Conservation (phyloP, 2,888 invertebrate genomes). For the Cataglyphis altisquamis region DNA sequence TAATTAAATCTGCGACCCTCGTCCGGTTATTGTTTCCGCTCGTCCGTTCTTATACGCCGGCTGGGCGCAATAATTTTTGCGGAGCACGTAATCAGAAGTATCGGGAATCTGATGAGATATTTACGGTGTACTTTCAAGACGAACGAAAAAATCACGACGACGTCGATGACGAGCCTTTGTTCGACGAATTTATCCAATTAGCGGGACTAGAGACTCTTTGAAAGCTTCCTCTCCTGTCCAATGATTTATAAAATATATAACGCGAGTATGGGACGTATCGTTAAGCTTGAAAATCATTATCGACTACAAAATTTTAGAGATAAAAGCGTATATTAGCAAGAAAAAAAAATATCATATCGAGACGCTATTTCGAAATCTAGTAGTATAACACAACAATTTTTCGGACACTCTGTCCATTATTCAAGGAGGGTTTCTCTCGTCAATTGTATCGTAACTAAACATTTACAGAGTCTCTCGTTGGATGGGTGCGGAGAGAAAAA, state of each 20-base stretch:
- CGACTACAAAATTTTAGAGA: neutral
- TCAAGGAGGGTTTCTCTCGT: constrained; percentile 4
- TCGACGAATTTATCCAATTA: constrained; percentile 22
- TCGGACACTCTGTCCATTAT: neutral
- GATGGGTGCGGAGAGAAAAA: constrained; percentile 57
- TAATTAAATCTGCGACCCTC: constrained; percentile 65
- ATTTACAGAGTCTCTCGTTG: constrained; percentile 54
- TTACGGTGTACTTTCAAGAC: constrained; percentile 15
- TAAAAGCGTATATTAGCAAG: neutral
- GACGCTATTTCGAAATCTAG: neutral
- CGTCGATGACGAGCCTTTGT: constrained; percentile 19
- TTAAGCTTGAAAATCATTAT: constrained; percentile 1
- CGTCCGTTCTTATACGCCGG: constrained; percentile 37
- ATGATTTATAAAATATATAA: neutral
- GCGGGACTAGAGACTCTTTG: neutral
- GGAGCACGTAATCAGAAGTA: constrained; percentile 59
- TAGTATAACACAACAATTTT: constrained; percentile 16
- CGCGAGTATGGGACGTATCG: neutral
- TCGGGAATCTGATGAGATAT: constrained; percentile 44
- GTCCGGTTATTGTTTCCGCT: constrained; percentile 64
- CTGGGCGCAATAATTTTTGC: constrained; percentile 52
- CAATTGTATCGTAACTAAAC: constrained; percentile 59
- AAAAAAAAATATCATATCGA: neutral
- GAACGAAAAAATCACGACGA: constrained; percentile 14
- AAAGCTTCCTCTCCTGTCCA: neutral